A percentile compares a stretch with the other conserved stretches of the same genome.
Conservation (phyloP, 2,888 invertebrate genomes). For the Pseudoips prasinana region DNA sequence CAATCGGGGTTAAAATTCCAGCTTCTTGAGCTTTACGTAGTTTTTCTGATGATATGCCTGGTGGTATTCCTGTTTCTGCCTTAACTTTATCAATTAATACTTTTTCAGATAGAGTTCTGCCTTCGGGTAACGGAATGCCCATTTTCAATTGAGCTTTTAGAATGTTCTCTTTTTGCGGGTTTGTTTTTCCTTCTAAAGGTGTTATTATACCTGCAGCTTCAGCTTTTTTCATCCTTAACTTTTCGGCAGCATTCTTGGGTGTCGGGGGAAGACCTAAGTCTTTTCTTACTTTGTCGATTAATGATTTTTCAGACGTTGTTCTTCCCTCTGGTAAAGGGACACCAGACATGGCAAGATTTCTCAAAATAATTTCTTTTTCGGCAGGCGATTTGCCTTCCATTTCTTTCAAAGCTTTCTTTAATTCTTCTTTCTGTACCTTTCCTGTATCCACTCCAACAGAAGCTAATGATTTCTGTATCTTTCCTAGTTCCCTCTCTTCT, state of each 20-base stretch:
- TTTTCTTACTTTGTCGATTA: background rate
- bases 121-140: slow-evolving; percentile 24
- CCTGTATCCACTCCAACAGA: background rate
- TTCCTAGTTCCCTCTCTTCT: background rate
- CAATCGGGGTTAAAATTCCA: slow-evolving; percentile 3
- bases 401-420: background rate
- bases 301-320: background rate
- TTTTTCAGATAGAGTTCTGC: slow-evolving; percentile 19
- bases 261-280: background rate
- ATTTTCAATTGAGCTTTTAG: no score
- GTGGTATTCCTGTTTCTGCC: background rate
- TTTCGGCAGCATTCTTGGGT: background rate
- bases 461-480: background rate
- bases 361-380: slow-evolving; percentile 31
- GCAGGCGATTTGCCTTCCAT: slow-evolving; percentile 35
- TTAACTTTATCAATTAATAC: slow-evolving; percentile 8
- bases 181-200: no score
- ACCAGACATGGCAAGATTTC: background rate
- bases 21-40: background rate
- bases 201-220: no score
- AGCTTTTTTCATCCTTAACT: no score
- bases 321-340: background rate
- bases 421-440: background rate
- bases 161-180: no score
- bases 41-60: no score